These are phyloP conservation scores for Argyresthia albistria DNA, from an alignment of 2,888 invertebrate species.

Conservation along the genomic window DNA sequence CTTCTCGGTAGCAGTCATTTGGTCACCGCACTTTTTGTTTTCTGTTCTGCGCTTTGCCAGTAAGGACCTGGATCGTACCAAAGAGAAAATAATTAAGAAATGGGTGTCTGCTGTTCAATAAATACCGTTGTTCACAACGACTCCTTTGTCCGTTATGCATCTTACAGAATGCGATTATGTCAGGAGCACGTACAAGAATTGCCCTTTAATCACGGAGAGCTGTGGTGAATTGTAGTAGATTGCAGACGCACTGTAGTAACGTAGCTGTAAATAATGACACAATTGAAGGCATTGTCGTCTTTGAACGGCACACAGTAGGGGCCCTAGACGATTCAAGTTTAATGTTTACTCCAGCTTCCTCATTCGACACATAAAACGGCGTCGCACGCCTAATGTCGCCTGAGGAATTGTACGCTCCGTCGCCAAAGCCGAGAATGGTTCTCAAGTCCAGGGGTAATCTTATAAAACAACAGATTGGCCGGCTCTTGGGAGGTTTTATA, in stretches of 20 bases:
- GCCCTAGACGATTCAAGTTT: neutral
- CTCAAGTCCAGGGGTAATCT: no score
- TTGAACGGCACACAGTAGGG: constrained; percentile 2
- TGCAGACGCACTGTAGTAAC: constrained; percentile 46
- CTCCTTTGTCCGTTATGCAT: constrained; percentile 29
- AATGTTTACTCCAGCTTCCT: neutral
- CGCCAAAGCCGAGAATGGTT: no score
- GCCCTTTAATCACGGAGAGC: constrained; percentile 62
- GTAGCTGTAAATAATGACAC: constrained; percentile 67
- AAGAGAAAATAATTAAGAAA: constrained; percentile 4
- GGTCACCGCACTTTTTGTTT: constrained; percentile 19
- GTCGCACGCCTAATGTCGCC: no score
- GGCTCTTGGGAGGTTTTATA: no score
- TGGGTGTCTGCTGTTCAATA: constrained; percentile 1
- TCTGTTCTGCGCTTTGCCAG: constrained; percentile 14
- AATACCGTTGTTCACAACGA: constrained; percentile 5
- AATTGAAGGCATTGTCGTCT: constrained; percentile 36
- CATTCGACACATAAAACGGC: neutral
- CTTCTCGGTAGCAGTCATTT: constrained; percentile 28
- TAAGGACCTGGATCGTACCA: neutral
- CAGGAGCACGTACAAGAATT: constrained; percentile 58
- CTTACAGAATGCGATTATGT: constrained; percentile 47
- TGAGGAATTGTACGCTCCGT: no score
- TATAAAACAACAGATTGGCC: no score
- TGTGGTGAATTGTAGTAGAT: constrained; percentile 59